Evolutionary conservation across 92 coral and sea anemone genomes (phyloP), one percentile per base, ranked within the genome.

Genomic region (Desmophyllum pertusum): DNA sequence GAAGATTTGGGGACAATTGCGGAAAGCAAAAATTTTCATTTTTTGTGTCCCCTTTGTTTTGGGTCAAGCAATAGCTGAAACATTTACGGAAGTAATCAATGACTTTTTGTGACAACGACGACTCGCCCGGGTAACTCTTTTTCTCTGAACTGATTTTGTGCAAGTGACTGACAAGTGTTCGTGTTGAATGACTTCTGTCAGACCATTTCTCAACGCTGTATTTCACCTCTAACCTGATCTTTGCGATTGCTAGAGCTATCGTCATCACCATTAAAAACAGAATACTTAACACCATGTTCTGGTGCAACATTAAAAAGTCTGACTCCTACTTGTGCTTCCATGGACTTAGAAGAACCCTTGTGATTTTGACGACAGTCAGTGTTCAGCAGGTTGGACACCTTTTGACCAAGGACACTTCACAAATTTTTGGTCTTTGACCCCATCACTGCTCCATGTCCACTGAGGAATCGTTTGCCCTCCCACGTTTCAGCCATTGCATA

Each of bases 201-300:
- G 75, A 80, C 84, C 84, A 80, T 57, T 59, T 77, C 7, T 77
- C 82, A 0, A 57, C 82, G 55, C 13, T 52, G 39, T 55, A 77
- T 6, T 19, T 70, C 50, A 77, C 81, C 31, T 77, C 70, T n/a
- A 25, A 17, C 0, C 59, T 23, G 18, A 52, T 52, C 25, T 52
- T 52, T 14, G 59, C 59, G 0, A 52, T 18, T 18, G 74, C n/a
- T 69, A 1, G 74, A 37, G 23, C 29, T 42, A 39, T 69, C 50
- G 9, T 69, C 35, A 11, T 69, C 74, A 10, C 48, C 74, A 69
- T 11, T 39, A 23, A 37, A 69, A 10, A 42, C 40, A 17, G 74
- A 39, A 23, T 38, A 69, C 50, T 39, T 69, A 0, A 39, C 25
- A 10, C 74, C 74, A 23, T 69, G 14, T 19, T 37, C 5, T 36